These are phyloP conservation scores for Cenopis cana DNA, from an alignment of 2,888 invertebrate species.

Conservation along the genomic window DNA sequence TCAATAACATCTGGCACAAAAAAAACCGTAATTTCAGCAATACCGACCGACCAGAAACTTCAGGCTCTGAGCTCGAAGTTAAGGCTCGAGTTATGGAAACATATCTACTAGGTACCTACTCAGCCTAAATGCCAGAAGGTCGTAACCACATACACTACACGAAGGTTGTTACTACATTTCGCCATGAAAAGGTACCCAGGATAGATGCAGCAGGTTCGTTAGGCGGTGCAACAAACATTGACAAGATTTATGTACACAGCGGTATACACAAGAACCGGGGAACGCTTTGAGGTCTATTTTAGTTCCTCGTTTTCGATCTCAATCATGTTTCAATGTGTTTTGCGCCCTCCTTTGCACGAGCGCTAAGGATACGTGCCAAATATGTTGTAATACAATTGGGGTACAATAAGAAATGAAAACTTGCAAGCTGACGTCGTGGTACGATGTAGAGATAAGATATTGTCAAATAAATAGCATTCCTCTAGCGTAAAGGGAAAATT, in stretches of 20 bases:
- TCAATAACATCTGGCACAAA: background rate
- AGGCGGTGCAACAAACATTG: conserved; percentile 38
- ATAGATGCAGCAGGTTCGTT: conserved; percentile 34
- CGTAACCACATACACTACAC: background rate
- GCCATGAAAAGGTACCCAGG: background rate
- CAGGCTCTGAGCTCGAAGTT: background rate
- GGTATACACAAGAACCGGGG: conserved; percentile 28
- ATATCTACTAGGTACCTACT: background rate
- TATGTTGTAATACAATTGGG: background rate
- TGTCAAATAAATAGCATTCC: background rate
- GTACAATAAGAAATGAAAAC: background rate
- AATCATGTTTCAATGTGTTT: background rate
- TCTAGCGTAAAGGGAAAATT: background rate
- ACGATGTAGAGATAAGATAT: background rate
- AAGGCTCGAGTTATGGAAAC: conserved; percentile 6
- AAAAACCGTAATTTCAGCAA: background rate
- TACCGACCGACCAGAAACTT: conserved; percentile 4
- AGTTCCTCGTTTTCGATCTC: background rate
- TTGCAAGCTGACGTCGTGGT: background rate
- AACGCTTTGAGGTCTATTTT: background rate
- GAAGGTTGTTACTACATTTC: background rate
- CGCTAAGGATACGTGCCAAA: background rate
- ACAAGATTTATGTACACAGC: conserved; percentile 41
- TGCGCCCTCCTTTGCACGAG: background rate
- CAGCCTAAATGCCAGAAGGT: background rate